These are phyloP conservation scores for Corapipo altera DNA, from an alignment of 2,113 vertebrate species.

Conservation along the genomic window DNA sequence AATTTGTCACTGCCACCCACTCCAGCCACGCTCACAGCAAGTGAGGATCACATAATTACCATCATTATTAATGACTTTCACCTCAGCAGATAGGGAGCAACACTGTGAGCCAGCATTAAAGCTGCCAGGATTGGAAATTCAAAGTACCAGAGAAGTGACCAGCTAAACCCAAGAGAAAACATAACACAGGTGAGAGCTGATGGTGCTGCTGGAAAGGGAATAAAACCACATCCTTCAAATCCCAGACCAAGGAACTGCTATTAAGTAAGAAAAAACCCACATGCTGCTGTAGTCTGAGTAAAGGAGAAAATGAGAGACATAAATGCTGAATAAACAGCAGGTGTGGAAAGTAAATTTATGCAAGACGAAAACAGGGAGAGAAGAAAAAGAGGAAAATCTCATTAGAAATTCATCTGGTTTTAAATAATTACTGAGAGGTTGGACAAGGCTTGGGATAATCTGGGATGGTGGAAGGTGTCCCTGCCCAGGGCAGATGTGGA, in stretches of 20 bases:
- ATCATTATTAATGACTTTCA: not conserved
- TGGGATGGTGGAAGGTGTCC: not conserved
- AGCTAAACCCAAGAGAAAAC: not conserved
- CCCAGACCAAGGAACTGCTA: no score
- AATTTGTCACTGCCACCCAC: not conserved
- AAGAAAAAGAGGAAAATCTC: not conserved
- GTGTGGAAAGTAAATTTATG: not conserved
- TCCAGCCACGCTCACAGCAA: not conserved
- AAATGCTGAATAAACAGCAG: not conserved
- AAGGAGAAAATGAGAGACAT: not conserved
- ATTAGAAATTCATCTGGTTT: not conserved
- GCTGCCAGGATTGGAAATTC: not conserved
- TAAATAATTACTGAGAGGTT: not conserved
- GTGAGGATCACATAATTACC: not conserved
- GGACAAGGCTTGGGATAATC: not conserved
- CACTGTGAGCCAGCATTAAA: not conserved
- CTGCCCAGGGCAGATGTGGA: not conserved
- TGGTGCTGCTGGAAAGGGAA: not conserved
- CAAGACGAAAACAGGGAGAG: not conserved
- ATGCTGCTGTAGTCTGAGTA: not conserved
- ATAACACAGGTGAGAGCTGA: not conserved
- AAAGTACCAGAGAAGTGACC: not conserved
- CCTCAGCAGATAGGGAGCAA: not conserved
- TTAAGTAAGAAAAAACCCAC: not conserved
- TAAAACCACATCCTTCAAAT: not conserved